These are phyloP conservation scores for Crocidura indochinensis DNA, from an alignment of 2,797 vertebrate species.

Conservation along the genomic window DNA sequence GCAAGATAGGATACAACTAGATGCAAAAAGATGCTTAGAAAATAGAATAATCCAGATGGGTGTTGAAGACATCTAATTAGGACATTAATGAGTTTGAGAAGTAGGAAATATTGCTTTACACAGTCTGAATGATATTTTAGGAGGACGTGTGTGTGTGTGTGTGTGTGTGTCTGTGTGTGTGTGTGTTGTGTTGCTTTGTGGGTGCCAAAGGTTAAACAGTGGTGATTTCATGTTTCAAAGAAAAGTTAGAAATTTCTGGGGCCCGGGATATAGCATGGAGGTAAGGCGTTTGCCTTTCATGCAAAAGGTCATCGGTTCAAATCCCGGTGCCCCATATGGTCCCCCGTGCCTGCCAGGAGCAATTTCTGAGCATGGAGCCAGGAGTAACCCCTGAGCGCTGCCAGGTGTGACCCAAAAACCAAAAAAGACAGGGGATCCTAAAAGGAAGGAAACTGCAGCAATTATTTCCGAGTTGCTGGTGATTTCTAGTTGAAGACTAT, in stretches of 20 bases:
- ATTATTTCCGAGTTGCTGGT: constrained; percentile 31
- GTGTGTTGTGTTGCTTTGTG: constrained; percentile 12
- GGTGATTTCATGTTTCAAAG: constrained; percentile 28
- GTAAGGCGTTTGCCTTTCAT: no score
- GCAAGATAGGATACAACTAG: background rate
- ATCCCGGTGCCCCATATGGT: no score
- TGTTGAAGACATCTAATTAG: background rate
- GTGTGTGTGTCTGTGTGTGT: no score
- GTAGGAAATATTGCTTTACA: background rate
- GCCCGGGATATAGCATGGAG: no score
- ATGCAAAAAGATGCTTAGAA: background rate
- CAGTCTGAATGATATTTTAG: background rate
- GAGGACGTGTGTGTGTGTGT: no score
- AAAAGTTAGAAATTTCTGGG: background rate
- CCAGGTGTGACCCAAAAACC: no score
- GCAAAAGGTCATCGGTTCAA: no score
- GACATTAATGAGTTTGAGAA: background rate
- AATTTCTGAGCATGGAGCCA: no score
- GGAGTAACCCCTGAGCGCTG: no score
- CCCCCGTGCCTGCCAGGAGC: no score
- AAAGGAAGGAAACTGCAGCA: background rate
- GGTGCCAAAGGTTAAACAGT: background rate
- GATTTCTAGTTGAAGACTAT: background rate
- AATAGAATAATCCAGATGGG: background rate
- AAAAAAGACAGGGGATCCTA: no score